Percentiles rank a stretch among this genome's conserved stretches.
These are phyloP conservation scores for Silurus lanzhouensis DNA, from an alignment of 2,797 vertebrate species.

Conservation along the genomic window DNA sequence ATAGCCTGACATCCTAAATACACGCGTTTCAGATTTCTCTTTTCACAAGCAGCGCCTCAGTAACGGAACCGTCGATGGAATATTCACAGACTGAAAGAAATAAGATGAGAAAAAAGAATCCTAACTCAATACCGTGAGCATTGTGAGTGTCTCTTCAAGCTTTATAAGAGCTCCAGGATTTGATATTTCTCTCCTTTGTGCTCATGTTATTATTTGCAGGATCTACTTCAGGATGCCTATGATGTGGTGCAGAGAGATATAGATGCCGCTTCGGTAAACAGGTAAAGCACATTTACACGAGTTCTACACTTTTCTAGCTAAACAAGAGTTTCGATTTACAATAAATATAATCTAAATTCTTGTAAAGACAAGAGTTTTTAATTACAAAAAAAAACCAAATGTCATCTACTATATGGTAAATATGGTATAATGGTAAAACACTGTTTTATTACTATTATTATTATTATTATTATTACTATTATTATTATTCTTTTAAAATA, in stretches of 20 bases:
- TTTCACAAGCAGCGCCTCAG: slow-evolving; percentile 3
- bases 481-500: not conserved
- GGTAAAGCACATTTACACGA: slow-evolving; percentile 29
- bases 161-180: not conserved
- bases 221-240: slow-evolving; percentile 55
- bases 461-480: no score
- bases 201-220: slow-evolving; percentile 36
- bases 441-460: not conserved
- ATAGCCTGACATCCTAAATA: not conserved
- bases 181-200: slow-evolving; percentile 5
- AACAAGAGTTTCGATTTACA: not conserved
- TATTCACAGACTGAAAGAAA: not conserved
- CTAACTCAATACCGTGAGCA: not conserved
- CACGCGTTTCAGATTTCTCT: slow-evolving; percentile 11
- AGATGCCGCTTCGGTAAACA: slow-evolving; percentile 34
- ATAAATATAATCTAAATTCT: not conserved
- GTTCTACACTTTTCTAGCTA: not conserved
- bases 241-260: slow-evolving; percentile 55
- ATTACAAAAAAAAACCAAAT: not conserved
- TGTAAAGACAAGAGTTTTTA: not conserved
- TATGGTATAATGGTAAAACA: not conserved
- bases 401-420: not conserved
- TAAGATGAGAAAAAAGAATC: not conserved
- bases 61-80: not conserved
- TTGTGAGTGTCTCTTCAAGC: not conserved